Percentiles rank a stretch among this genome's conserved stretches.
These are phyloP conservation scores for Chrosomus eos DNA, from an alignment of 2,797 vertebrate species.

Conservation along the genomic window DNA sequence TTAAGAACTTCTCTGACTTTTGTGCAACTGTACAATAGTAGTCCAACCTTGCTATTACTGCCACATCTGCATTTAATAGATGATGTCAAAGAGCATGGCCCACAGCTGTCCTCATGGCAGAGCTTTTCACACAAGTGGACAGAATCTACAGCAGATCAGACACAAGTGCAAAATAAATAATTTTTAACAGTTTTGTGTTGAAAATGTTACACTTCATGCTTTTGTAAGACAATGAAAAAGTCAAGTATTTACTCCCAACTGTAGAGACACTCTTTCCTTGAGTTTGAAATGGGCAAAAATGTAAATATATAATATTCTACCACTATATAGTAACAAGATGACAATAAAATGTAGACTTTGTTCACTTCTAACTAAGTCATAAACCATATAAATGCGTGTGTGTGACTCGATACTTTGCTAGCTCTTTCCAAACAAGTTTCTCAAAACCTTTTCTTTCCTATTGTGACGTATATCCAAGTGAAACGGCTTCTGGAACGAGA, in stretches of 20 bases:
- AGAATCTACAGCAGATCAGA: conserved; percentile 79
- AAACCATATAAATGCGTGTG: not conserved
- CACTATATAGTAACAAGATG: not conserved
- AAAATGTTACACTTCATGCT: not conserved
- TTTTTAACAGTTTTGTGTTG: not conserved
- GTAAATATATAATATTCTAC: not conserved
- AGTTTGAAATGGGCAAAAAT: not conserved
- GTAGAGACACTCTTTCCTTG: not conserved
- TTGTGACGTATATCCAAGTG: not conserved
- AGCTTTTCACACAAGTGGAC: conserved; percentile 92
- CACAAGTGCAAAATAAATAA: conserved; percentile 1
- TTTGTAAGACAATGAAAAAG: not conserved
- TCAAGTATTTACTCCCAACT: not conserved
- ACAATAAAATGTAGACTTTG: not conserved
- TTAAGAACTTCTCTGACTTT: not conserved
- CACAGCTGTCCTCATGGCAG: conserved; percentile 94
- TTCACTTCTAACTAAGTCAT: not conserved
- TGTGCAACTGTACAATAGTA: not conserved
- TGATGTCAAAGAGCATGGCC: conserved; percentile 90
- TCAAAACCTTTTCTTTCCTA: not conserved
- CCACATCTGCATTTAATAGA: conserved; percentile 92
- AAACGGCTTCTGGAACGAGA: not conserved
- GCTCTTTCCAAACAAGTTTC: not conserved
- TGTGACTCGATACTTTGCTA: not conserved
- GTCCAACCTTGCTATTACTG: conserved; percentile 89